Percentiles rank a stretch among this genome's conserved stretches.
Conservation (phyloP, 2,113 vertebrate genomes). For the Notarius lentiginosus region DNA sequence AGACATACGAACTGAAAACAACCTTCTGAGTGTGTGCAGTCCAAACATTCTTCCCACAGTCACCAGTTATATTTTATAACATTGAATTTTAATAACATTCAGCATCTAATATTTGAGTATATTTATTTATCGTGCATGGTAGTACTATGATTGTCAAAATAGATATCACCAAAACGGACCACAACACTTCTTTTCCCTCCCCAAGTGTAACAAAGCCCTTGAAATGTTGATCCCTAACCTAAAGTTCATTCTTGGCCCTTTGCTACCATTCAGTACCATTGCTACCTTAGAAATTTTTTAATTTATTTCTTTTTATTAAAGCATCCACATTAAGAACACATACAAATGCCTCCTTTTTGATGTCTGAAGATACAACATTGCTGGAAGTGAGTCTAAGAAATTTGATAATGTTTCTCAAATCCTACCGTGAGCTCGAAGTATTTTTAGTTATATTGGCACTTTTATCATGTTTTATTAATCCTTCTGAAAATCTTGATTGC, state of each 20-base stretch:
- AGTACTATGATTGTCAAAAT: neutral
- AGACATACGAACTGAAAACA: neutral
- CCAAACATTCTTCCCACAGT: neutral
- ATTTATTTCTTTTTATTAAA: neutral
- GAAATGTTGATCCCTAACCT: neutral
- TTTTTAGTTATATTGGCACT: neutral
- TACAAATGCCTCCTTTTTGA: neutral
- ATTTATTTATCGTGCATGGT: neutral
- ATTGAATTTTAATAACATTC: neutral
- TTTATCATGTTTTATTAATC: neutral
- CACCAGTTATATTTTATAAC: too few species aligned
- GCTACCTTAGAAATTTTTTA: neutral
- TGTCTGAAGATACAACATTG: neutral
- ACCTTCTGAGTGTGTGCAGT: neutral
- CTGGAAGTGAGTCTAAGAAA: neutral
- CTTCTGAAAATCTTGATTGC: neutral
- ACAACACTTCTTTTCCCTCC: neutral
- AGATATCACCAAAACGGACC: neutral
- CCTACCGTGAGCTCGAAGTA: neutral
- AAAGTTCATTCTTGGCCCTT: neutral
- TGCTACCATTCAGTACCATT: neutral
- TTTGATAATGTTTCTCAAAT: neutral
- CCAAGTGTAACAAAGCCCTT: neutral
- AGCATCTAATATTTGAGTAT: neutral
- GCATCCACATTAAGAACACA: neutral